These are phyloP conservation scores for Chlorodrepanis virens DNA, from an alignment of 2,113 vertebrate species.

Conservation along the genomic window DNA sequence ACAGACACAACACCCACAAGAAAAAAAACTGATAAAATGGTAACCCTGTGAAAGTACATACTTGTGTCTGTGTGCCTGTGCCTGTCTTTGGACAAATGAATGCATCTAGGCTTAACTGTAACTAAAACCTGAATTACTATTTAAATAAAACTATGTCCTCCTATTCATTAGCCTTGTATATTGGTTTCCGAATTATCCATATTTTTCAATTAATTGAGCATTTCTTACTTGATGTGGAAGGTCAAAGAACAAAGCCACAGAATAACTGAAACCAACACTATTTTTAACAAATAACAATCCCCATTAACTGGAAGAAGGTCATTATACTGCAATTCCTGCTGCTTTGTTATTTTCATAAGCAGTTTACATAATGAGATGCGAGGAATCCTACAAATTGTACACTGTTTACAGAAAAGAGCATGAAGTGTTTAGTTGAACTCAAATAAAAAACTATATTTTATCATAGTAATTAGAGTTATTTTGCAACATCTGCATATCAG, in stretches of 20 bases:
- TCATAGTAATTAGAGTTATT: not conserved
- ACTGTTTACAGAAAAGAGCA: not conserved
- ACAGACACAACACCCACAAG: not conserved
- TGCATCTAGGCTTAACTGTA: not conserved
- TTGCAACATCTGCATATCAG: not conserved
- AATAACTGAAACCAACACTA: not conserved
- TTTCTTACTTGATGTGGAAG: not conserved
- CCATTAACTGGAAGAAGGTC: not conserved
- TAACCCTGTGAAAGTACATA: not conserved
- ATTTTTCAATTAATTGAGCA: not conserved
- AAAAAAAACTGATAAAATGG: not conserved
- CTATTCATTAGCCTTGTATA: not conserved
- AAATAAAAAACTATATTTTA: not conserved
- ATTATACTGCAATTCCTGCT: slow-evolving; percentile 8
- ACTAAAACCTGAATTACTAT: not conserved
- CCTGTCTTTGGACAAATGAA: not conserved
- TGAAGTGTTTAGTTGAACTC: not conserved
- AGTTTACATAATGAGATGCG: not conserved
- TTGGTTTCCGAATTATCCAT: not conserved
- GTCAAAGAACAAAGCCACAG: not conserved
- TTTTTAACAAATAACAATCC: not conserved
- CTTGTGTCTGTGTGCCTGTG: not conserved
- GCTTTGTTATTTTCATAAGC: slow-evolving; percentile 5
- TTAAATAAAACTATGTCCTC: not conserved
- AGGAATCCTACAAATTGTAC: not conserved